A percentile compares a stretch with the other conserved stretches of the same genome.
These are phyloP conservation scores for Aplidium turbinatum DNA, from an alignment of 23 tunicate genomes.

Conservation along the genomic window DNA sequence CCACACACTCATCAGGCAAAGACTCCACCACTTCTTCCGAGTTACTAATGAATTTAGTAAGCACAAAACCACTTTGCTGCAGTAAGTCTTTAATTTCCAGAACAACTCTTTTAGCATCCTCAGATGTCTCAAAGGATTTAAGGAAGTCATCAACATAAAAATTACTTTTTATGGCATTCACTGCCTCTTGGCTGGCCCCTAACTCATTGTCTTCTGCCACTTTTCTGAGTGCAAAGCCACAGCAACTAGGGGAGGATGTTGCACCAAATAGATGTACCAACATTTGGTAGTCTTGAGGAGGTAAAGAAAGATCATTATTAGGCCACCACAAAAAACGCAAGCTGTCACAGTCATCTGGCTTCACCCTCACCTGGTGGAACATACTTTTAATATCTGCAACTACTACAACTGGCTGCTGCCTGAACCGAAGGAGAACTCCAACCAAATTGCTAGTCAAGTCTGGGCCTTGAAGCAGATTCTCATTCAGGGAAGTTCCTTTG, in stretches of 20 bases:
- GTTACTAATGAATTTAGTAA: slow-evolving; percentile 27
- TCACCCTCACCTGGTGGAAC: slow-evolving; percentile 19
- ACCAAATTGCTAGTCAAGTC: too few species aligned
- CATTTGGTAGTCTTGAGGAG: slow-evolving; percentile 25
- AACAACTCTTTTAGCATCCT: neutral
- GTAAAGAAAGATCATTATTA: neutral
- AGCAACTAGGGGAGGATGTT: slow-evolving; percentile 44
- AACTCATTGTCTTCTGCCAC: slow-evolving; percentile 10
- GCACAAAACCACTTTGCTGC: neutral
- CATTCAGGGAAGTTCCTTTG: slow-evolving; percentile 28
- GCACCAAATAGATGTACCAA: slow-evolving; percentile 31
- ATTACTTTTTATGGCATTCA: neutral
- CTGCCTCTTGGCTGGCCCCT: neutral
- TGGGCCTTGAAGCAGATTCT: slow-evolving; percentile 30
- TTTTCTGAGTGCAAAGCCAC: slow-evolving; percentile 16
- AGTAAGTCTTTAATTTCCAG: slow-evolving; percentile 5
- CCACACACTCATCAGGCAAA: neutral
- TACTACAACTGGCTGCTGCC: slow-evolving; percentile 15
- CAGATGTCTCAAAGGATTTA: neutral
- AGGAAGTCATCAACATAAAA: slow-evolving; percentile 13
- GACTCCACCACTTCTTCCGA: neutral
- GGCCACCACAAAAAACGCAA: slow-evolving; percentile 38
- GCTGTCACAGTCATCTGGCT: neutral
- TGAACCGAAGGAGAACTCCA: too few species aligned
- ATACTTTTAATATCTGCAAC: slow-evolving; percentile 3